Evolutionary conservation across 2,113 vertebrate genomes (phyloP).

Genomic region (Terrapene triunguis): DNA sequence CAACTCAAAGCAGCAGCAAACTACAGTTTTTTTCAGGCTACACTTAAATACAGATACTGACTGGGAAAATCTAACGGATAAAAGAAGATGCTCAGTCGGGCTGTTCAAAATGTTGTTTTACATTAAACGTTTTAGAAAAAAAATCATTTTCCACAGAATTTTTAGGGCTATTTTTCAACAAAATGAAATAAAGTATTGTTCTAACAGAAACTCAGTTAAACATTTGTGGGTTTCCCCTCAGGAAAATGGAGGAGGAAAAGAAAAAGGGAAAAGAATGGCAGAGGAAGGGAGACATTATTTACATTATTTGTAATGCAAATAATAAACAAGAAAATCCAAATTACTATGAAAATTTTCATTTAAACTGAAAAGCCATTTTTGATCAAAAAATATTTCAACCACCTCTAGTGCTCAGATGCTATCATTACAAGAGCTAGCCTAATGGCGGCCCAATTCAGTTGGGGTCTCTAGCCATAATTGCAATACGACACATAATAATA

Average conservation of each 20-base stretch:
- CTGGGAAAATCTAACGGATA: background rate
- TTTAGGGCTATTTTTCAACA: background rate
- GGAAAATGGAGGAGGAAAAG: fast-evolving
- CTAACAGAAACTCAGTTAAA: background rate
- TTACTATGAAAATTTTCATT: background rate
- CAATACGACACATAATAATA: background rate
- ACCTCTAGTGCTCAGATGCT: background rate
- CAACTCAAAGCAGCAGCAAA: background rate
- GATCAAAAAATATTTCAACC: background rate
- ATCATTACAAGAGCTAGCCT: background rate
- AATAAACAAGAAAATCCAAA: background rate
- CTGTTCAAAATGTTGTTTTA: background rate
- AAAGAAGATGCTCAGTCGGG: background rate
- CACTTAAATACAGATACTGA: background rate
- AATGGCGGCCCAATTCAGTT: background rate
- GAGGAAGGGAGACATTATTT: background rate
- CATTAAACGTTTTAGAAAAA: background rate
- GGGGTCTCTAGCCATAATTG: background rate
- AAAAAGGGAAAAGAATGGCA: background rate
- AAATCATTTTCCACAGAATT: background rate
- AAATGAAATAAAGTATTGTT: background rate
- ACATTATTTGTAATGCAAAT: background rate
- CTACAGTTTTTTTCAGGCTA: background rate
- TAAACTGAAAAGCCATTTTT: background rate
- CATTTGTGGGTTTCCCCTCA: background rate